Conservation (phyloP, 2,797 vertebrate species). For the Stomatorhinus walkeri region DNA sequence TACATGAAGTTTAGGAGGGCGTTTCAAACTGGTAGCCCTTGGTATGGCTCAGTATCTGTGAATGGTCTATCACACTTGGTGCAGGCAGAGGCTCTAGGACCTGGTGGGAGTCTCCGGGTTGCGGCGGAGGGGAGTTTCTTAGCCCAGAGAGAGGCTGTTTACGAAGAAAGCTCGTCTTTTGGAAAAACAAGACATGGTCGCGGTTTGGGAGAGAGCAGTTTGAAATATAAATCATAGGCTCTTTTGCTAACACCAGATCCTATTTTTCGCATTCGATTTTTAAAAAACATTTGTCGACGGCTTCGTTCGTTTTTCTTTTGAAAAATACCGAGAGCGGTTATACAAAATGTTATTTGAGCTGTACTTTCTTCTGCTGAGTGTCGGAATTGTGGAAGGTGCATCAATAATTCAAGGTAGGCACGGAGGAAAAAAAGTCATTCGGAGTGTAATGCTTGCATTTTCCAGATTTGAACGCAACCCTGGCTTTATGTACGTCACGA, state of each 20-base stretch:
- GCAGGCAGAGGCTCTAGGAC: slow-evolving; percentile 37
- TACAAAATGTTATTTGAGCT: slow-evolving; percentile 46
- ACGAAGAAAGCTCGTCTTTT: slow-evolving; percentile 40
- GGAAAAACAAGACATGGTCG: slow-evolving; percentile 55
- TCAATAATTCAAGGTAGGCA: slow-evolving; percentile 50
- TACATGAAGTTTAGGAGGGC: too few relatives aligned
- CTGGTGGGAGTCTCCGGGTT: slow-evolving; percentile 33
- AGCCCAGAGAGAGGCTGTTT: slow-evolving; percentile 52
- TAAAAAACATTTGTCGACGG: background rate
- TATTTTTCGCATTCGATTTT: background rate
- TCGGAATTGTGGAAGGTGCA: slow-evolving; percentile 38
- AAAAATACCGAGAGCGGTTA: slow-evolving; percentile 24
- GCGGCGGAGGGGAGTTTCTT: slow-evolving; percentile 39
- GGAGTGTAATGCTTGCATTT: background rate
- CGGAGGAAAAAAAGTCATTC: background rate
- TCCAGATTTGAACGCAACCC: background rate
- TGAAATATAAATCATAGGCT: slow-evolving; percentile 51
- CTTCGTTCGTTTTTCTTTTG: slow-evolving; percentile 20
- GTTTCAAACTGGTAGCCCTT: too few relatives aligned
- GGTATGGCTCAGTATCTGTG: too few relatives aligned
- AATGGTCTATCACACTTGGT: background rate
- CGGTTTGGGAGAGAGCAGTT: slow-evolving; percentile 45
- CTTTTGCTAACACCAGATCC: slow-evolving; percentile 22
- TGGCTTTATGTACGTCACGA: background rate
- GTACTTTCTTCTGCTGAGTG: slow-evolving; percentile 49